A percentile compares a stretch with the other conserved stretches of the same genome.
These are phyloP conservation scores for Podarcis lilfordi DNA, from an alignment of 2,797 vertebrate species.

Conservation along the genomic window DNA sequence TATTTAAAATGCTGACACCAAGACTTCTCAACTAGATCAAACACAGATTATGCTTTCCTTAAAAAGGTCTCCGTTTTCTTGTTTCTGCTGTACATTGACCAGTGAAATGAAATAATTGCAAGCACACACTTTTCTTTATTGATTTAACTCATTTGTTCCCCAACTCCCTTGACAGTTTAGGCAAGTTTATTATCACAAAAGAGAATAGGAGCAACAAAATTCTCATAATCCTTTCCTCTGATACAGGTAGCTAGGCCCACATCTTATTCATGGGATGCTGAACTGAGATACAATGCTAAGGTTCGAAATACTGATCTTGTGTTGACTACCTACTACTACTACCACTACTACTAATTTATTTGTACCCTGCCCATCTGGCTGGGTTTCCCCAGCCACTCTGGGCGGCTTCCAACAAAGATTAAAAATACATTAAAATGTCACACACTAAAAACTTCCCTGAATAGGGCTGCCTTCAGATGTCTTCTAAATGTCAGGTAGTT, in stretches of 20 bases:
- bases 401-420: too few relatives aligned
- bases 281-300: background rate
- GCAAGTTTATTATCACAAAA: conserved; percentile 24
- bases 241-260: background rate
- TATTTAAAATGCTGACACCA: conserved; percentile 69
- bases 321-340: background rate
- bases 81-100: conserved; percentile 56
- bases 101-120: conserved; percentile 43
- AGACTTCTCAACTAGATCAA: conserved; percentile 63
- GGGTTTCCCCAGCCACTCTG: too few relatives aligned
- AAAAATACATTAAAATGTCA: too few relatives aligned
- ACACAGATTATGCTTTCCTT: conserved; percentile 56
- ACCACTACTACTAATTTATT: too few relatives aligned
- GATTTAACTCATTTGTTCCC: conserved; percentile 32
- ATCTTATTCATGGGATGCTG: background rate
- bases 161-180: background rate
- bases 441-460: too few relatives aligned
- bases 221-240: background rate
- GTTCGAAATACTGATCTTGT: background rate
- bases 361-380: too few relatives aligned
- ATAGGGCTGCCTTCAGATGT: too few relatives aligned
- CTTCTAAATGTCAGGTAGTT: too few relatives aligned
- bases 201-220: conserved; percentile 11
- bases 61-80: conserved; percentile 37
- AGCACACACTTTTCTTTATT: conserved; percentile 37